A percentile compares a stretch with the other conserved stretches of the same genome.
These are phyloP conservation scores for Grus americana DNA, from an alignment of 2,113 vertebrate species.

Conservation along the genomic window DNA sequence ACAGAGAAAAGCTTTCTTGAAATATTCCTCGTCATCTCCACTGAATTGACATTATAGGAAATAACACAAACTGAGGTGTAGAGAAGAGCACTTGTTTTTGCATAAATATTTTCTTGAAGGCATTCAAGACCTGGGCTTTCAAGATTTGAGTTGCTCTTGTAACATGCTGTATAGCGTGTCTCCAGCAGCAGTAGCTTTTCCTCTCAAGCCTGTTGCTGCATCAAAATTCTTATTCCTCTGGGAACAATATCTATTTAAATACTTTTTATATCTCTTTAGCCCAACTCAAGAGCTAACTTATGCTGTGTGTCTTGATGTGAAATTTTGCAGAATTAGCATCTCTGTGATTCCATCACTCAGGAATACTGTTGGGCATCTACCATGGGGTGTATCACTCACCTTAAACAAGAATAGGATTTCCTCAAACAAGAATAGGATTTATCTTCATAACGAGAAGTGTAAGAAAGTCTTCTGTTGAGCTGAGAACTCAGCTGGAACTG, in stretches of 20 bases:
- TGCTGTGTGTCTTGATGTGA: not conserved
- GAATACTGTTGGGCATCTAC: not conserved
- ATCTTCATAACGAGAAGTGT: not conserved
- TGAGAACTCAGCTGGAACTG: not conserved
- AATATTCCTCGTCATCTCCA: not conserved
- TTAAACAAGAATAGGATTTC: not conserved
- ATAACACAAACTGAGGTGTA: not conserved
- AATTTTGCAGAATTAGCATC: not conserved
- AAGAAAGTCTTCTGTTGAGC: not conserved
- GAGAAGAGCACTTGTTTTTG: not conserved
- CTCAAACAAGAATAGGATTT: not conserved
- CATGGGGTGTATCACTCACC: not conserved
- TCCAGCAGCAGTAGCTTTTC: not conserved
- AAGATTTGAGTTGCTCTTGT: not conserved
- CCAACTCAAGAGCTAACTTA: not conserved
- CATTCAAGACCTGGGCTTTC: not conserved
- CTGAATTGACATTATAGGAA: not conserved
- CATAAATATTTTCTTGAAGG: not conserved
- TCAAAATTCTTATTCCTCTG: not conserved
- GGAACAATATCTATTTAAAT: not conserved
- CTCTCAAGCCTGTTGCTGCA: not conserved
- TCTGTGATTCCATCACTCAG: not conserved
- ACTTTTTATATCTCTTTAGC: not conserved
- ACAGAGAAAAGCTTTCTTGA: not conserved
- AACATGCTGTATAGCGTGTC: not conserved